phyloP scores from a whole-genome alignment of 2,888 invertebrate genomes.

The Adelphocoris suturalis region DNA sequence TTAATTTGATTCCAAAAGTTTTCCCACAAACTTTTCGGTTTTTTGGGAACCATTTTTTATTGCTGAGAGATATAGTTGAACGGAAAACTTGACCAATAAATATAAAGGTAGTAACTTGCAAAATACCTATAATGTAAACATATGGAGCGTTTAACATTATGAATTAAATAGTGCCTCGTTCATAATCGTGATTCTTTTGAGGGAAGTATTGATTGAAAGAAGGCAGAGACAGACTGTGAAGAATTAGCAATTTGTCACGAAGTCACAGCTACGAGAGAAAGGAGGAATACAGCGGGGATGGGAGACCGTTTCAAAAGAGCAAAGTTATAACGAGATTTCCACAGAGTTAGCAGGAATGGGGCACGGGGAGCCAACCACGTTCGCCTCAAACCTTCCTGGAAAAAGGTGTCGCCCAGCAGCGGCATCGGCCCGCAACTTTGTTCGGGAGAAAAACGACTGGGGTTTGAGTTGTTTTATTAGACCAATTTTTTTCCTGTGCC shows the following conservation, averaged over 20 bases:
- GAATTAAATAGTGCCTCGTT: no score
- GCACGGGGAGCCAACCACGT: background rate
- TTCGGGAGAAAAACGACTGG: background rate
- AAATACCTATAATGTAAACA: no score
- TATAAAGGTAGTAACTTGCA: no score
- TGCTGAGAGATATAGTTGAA: no score
- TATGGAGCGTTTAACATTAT: no score
- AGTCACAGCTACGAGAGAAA: conserved; percentile 17
- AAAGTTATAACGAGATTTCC: conserved; percentile 60
- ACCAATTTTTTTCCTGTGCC: background rate
- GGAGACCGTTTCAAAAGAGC: background rate
- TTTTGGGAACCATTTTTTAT: no score
- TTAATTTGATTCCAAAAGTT: no score
- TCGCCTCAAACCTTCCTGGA: background rate
- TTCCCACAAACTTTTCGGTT: no score
- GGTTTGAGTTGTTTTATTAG: conserved; percentile 9
- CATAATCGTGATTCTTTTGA: background rate
- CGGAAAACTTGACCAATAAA: no score
- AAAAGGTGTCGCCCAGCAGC: conserved; percentile 17
- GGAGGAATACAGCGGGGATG: background rate
- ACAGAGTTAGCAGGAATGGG: conserved; percentile 29
- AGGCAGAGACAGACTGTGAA: background rate
- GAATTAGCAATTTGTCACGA: conserved; percentile 54
- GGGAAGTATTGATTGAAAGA: background rate
- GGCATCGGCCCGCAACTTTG: background rate